phyloP scores from a whole-genome alignment of 2,113 vertebrate genomes.

The Pachyramphus minor region DNA sequence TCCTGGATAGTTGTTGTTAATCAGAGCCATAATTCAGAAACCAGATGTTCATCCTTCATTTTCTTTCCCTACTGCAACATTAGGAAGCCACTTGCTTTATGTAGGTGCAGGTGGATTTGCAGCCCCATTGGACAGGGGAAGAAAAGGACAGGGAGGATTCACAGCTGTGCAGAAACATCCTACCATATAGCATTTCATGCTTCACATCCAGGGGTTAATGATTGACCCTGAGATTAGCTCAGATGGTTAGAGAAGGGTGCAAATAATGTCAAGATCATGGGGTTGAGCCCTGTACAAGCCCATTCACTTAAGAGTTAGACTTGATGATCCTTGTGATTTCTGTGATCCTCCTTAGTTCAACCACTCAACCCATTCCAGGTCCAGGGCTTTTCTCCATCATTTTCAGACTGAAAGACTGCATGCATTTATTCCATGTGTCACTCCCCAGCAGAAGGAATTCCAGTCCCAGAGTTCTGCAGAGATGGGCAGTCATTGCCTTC shows the following conservation, averaged over 20 bases:
- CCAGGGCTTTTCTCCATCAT: neutral
- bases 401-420: neutral
- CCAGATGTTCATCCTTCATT: neutral
- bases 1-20: neutral
- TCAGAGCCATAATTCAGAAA: neutral
- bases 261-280: neutral
- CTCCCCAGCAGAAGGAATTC: neutral
- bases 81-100: neutral
- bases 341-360: neutral
- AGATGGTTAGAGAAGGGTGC: neutral
- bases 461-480: neutral
- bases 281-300: neutral
- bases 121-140: neutral
- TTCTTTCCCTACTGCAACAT: neutral
- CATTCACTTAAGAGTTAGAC: neutral
- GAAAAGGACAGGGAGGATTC: neutral
- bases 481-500: neutral
- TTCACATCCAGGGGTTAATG: accelerated
- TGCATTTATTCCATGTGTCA: neutral
- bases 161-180: neutral
- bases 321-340: neutral
- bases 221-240: neutral
- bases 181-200: neutral
- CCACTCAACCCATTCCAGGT: neutral
- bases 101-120: neutral